Evolutionary conservation across 2,113 vertebrate species (phyloP).

Genomic region (Phyllopteryx taeniolatus): DNA sequence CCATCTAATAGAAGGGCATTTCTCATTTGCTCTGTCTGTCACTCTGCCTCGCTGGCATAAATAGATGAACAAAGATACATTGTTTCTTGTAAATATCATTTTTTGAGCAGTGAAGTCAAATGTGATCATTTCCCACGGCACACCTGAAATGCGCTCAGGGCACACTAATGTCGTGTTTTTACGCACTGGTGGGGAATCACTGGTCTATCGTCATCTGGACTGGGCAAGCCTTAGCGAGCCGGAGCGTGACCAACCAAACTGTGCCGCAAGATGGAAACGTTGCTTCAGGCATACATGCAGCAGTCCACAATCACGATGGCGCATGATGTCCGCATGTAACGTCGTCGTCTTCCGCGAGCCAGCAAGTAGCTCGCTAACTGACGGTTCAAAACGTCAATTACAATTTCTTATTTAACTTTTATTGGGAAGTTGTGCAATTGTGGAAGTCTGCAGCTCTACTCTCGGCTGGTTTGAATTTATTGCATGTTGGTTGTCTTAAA

Average conservation of each 20-base stretch:
- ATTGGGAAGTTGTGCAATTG: neutral
- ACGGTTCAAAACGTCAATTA: neutral
- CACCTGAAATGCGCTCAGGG: too few species aligned
- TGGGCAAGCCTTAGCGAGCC: neutral
- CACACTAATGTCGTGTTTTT: too few species aligned
- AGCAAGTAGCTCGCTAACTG: neutral
- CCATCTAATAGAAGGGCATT: too few species aligned
- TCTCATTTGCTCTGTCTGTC: too few species aligned
- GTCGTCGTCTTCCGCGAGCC: neutral
- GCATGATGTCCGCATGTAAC: too few species aligned
- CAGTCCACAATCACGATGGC: neutral
- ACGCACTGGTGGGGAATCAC: too few species aligned
- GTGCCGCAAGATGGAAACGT: too few species aligned
- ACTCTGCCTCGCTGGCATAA: too few species aligned
- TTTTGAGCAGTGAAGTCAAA: too few species aligned
- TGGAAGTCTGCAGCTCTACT: neutral
- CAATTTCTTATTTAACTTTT: neutral
- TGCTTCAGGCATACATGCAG: neutral
- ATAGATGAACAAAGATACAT: too few species aligned
- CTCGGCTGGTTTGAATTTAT: slow-evolving; percentile 1
- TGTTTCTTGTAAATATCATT: too few species aligned
- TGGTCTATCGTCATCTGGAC: neutral
- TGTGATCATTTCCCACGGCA: too few species aligned
- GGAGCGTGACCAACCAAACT: neutral
- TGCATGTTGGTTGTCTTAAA: slow-evolving; percentile 22